Base-by-base conservation (phyloP, 1,140 invertebrate species). In the Heliconius melpomene region DNA sequence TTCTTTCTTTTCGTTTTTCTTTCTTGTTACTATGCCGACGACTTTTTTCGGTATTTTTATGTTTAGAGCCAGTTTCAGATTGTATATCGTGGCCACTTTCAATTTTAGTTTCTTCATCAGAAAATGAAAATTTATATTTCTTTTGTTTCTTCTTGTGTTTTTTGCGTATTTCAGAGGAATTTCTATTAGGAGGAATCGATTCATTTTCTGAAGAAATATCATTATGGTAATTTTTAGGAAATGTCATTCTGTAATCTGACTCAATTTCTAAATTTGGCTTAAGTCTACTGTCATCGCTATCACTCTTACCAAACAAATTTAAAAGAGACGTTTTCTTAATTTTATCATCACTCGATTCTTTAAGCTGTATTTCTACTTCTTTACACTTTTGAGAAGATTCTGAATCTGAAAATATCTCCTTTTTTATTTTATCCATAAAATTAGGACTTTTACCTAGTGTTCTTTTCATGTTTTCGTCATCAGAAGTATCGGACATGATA, bases 121-220 rank as follows among this genome's bases (percentile, higher is more conserved):
- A 95, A 26, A 96, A 92, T 3, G 95, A 95, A 82, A 95, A 96
- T 87, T 97, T 98, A 76, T 97, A 96, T 7, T 96, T 96, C 87
- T 97, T 97, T 87, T 97, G 97, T 86, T 97, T 98, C 93, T 98
- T 98, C 89, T 97, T 97, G 84, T 98, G 97, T 86, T 97, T 97
- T 86, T 97, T 97, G 7, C 96, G 94, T 40, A 95, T 87, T 84
- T 96, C 96, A 36, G 89, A 83, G 79, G 76, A 74, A 87, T 87
- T 90, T 83, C 86, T 90, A 81, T 89, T 92, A 36, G 87, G 89
- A 74, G 86, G 79, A 70, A 90, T 85, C 3, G 91, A 94, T 85
- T 96, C 95, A 80, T 93, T 95, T 89, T 95, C 95, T n/a, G 95
- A 95, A 38, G 95, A 96, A 83, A 95, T 93, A 76, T 96, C 95